Base-by-base conservation (phyloP, 1,140 invertebrate species). In the Oryctes rhinoceros region DNA sequence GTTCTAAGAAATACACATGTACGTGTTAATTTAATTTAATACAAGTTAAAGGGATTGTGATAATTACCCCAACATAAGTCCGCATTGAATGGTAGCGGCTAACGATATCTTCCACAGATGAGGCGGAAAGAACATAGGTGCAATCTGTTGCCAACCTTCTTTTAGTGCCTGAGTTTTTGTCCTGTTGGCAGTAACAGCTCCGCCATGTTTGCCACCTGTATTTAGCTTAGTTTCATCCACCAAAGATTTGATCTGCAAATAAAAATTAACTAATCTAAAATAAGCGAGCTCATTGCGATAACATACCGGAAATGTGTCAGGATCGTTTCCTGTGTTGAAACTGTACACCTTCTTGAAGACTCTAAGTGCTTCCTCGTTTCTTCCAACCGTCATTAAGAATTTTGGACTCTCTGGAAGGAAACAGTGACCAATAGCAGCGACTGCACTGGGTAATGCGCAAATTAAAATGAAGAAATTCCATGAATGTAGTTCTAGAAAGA, bases 391-490 rank as follows among this genome's bases (percentile, higher is more conserved):
- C 91, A 96, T 94, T 0, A 95, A 87, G 86, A 94, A 96, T 86
- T 96, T 96, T 5, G 95, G 95, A 84, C 94, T 96, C 86, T 96
- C 95, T 0, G 94, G 93, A 4, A 95, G 89, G 82, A 93, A 93
- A 67, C 91, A 88, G 74, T 95, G 90, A 0, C 90, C 87, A 10
- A 92, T 71, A 0, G 90, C 91, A 7, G 92, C 91, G 5, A 93
- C 81, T 0, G 96, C 83, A 30, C 91, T 91, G 4, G 94, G 93
- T 44, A 95, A 47, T 0, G 91, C 91, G 77, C 91, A 90, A 0
- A 90, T 81, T 6, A 93, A 88, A 0, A 96, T 87, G 86, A 94
- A 96, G 9, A 96, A 88, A 81, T 95, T 91, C 95, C 95, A 97
- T 0, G 93, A 92, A 86, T 94, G 90, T 37, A 91, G 87, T 79